Percentiles rank a stretch among this genome's conserved stretches.
Conservation (phyloP, 2,888 invertebrate species). For the Isoperla grammatica region DNA sequence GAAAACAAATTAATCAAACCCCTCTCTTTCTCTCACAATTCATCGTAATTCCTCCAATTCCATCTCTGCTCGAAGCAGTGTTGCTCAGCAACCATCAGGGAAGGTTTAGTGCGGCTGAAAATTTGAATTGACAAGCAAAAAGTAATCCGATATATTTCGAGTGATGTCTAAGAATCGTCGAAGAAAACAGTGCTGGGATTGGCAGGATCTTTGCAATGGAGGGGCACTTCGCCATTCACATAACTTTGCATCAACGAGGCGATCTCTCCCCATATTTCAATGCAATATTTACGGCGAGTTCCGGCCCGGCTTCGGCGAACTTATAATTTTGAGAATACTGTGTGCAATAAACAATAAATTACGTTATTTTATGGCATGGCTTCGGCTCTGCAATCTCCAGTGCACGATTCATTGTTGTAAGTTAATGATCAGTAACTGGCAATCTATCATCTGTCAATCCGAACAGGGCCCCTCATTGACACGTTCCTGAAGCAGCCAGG, state of each 20-base stretch:
- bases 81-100: slow-evolving; percentile 4
- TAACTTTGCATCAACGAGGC: neutral
- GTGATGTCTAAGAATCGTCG: slow-evolving; percentile 1
- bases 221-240: neutral
- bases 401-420: slow-evolving; percentile 14
- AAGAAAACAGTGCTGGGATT: slow-evolving; percentile 1
- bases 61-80: neutral
- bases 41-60: slow-evolving; percentile 15
- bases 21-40: slow-evolving; percentile 18
- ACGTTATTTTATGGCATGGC: neutral
- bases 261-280: slow-evolving; percentile 3
- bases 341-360: slow-evolving; percentile 17
- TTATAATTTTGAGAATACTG: slow-evolving; percentile 8
- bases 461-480: slow-evolving; percentile 18
- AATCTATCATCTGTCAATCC: slow-evolving; percentile 24
- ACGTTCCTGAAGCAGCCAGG: slow-evolving; percentile 20
- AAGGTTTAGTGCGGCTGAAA: slow-evolving; percentile 15
- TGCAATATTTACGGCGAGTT: slow-evolving; percentile 10
- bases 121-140: slow-evolving; percentile 22
- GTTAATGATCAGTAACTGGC: slow-evolving; percentile 17
- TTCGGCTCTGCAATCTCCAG: neutral
- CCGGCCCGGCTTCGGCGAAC: neutral
- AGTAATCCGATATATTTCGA: slow-evolving; percentile 17
- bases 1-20: slow-evolving; percentile 30
- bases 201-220: too few species aligned